Base-by-base conservation (phyloP, 2,797 vertebrate species). In the Threskiornis aethiopicus region DNA sequence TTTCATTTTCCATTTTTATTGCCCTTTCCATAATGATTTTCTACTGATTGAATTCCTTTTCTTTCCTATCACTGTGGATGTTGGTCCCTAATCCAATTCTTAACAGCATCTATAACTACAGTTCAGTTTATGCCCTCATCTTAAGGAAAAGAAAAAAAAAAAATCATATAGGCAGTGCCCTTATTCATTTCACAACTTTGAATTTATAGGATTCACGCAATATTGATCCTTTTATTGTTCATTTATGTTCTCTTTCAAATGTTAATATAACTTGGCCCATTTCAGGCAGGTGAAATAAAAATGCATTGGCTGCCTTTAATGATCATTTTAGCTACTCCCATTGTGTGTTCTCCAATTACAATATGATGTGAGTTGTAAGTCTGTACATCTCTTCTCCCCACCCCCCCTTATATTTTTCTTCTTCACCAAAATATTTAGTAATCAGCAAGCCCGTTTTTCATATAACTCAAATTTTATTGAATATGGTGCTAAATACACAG, bases 321-420 rank as follows among this genome's bases (percentile, higher is more conserved):
- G 91, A 81, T 90, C 29, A 24, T 93, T 97, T 93, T 94, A 87
- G 73, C 86, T 96, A 62, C 85, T 94, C 81, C 69, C 73, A 91
- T 97, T 97, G 95, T 96, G 93, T 92, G 47, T 70, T 95, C 77
- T 93, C 89, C 69, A 95, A 51, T 94, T 96, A 90, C 70, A 52
- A 37, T 52, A 44, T 78, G 90, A 75, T 94, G 80, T 10, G 76
- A 97, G 89, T 91, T 92, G 10, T 33, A 52, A 90, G 67, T 87
- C 67, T 82, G 37, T 70, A 37, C 24, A n/a, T 61, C 54, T 86
- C 33, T 87, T 79, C 37, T 26, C 14, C 5, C 9, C 6, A 13
- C 22, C 5, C 5, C 2, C 21, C 16, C 26, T 58, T 55, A 22
- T 72, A 22, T 77, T 91, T 79, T 72, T 65, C 5, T 33, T 78